phyloP scores from a whole-genome alignment of 2,113 vertebrate genomes.

The Odobenus rosmarus region DNA sequence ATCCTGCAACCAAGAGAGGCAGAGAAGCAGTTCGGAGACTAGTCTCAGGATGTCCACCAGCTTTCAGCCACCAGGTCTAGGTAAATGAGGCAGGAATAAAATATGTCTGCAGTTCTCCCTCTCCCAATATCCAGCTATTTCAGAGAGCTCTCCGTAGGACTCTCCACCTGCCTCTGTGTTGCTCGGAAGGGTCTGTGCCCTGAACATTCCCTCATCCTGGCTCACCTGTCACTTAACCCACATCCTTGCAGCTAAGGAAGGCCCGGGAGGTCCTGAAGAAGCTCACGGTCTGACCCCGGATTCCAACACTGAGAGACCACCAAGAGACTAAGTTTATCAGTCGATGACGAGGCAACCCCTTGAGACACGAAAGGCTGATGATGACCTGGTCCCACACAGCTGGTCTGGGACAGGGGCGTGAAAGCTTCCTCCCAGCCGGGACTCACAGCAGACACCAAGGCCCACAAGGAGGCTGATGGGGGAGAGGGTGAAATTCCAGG shows the following conservation, averaged over 20 bases:
- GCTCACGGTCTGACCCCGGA: not conserved
- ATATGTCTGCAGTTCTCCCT: not conserved
- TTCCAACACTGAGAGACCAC: rapidly evolving
- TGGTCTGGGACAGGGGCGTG: not conserved
- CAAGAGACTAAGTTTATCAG: not conserved
- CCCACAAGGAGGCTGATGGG: not conserved
- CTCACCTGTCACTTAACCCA: not conserved
- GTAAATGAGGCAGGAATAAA: not conserved
- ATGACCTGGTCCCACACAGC: not conserved
- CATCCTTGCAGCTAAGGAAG: not conserved
- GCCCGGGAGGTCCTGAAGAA: not conserved
- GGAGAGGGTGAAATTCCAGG: not conserved
- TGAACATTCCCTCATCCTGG: not conserved
- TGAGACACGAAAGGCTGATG: not conserved
- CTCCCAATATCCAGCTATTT: not conserved
- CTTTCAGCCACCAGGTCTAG: not conserved
- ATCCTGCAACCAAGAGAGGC: not conserved
- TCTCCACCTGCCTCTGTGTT: not conserved
- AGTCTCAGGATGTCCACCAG: not conserved
- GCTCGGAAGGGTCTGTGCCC: not conserved
- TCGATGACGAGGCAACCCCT: not conserved
- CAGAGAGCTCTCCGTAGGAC: not conserved
- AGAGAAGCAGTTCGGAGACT: not conserved
- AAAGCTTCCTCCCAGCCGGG: not conserved
- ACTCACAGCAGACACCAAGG: not conserved